A percentile compares a stretch with the other conserved stretches of the same genome.
phyloP scores from a whole-genome alignment of 2,797 vertebrate genomes.

The Rhodeus uyekii region DNA sequence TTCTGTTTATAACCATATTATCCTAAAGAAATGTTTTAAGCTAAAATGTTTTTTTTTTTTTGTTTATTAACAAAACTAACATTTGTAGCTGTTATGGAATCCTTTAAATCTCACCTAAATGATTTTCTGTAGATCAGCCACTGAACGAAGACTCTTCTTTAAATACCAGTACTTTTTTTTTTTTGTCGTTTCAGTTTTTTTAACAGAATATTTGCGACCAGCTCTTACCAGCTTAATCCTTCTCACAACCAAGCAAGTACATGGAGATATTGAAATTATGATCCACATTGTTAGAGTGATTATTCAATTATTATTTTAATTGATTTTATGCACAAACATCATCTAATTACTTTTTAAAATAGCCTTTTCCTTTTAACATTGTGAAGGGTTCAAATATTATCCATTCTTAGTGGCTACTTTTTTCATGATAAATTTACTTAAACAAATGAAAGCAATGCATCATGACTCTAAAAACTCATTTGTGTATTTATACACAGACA shows the following conservation, averaged over 20 bases:
- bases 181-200: too few relatives aligned
- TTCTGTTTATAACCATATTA: background rate
- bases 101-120: background rate
- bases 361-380: background rate
- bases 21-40: background rate
- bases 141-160: background rate
- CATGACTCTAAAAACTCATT: too few relatives aligned
- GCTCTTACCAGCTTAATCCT: background rate
- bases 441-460: too few relatives aligned
- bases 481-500: too few relatives aligned
- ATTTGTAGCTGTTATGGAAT: background rate
- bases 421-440: too few relatives aligned
- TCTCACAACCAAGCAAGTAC: background rate
- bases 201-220: background rate
- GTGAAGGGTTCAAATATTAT: background rate
- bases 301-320: background rate
- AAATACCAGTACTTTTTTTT: too few relatives aligned
- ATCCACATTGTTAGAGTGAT: background rate
- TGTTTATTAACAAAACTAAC: background rate
- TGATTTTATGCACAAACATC: background rate
- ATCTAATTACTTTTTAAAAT: background rate
- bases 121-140: background rate
- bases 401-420: background rate
- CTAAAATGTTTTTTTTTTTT: background rate
- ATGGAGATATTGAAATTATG: background rate